These are phyloP conservation scores for Electrophaes corylata DNA, from an alignment of 2,888 invertebrate species.

Conservation along the genomic window DNA sequence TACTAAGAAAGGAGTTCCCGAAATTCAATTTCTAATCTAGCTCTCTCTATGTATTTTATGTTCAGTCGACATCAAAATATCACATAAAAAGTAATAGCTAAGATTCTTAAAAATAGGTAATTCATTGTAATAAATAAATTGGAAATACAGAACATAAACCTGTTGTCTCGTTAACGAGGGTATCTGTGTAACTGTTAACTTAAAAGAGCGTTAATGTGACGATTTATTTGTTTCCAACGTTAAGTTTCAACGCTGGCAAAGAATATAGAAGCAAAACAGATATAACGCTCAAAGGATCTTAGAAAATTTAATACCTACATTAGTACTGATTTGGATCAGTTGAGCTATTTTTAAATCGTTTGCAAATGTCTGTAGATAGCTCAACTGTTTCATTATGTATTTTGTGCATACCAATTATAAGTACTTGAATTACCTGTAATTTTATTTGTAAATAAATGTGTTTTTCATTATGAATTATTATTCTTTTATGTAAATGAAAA, in stretches of 20 bases:
- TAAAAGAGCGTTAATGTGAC: conserved; percentile 69
- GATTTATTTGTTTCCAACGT: conserved; percentile 64
- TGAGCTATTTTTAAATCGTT: too few relatives aligned
- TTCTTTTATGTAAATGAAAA: too few relatives aligned
- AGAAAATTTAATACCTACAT: background rate
- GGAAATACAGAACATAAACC: conserved; percentile 53
- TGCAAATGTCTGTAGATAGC: too few relatives aligned
- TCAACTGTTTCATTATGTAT: too few relatives aligned
- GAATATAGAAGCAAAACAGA: conserved; percentile 1
- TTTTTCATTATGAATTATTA: too few relatives aligned
- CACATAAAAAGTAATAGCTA: conserved; percentile 26
- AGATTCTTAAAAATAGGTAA: conserved; percentile 38
- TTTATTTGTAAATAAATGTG: too few relatives aligned
- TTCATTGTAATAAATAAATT: conserved; percentile 30
- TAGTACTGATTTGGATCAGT: too few relatives aligned
- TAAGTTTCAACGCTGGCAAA: conserved; percentile 36
- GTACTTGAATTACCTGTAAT: too few relatives aligned
- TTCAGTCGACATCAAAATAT: conserved; percentile 15
- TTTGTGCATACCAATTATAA: too few relatives aligned
- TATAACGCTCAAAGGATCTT: background rate
- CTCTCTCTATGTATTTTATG: conserved; percentile 14
- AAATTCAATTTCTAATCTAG: too few relatives aligned
- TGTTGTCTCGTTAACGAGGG: conserved; percentile 70
- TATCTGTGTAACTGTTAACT: conserved; percentile 46
- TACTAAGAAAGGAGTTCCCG: too few relatives aligned